Evolutionary conservation across 53 echinoderm and acorn worm genomes (phyloP), one percentile per base, ranked within the genome.

Genomic region (Paelopatides confundens): DNA sequence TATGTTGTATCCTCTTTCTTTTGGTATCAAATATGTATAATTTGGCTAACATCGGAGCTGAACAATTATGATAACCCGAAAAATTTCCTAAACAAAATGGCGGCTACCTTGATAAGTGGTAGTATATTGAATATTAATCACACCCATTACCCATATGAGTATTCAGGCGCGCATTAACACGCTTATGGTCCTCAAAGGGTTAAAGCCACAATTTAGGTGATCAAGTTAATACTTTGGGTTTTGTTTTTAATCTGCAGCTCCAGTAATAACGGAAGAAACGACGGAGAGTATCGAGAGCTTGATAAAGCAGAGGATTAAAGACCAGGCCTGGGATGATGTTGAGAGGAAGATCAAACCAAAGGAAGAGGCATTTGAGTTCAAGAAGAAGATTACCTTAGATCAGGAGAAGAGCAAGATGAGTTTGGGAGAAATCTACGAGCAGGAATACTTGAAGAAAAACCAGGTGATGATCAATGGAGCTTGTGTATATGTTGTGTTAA

Each of bases 331-430:
- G 96, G 99, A 99, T 64, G 99, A 99, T 62, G 99, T 99, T 50
- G 96, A 96, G 89, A 86, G 99, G 38, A 99, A 99, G 77, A 77
- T 91, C 77, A 94, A 94, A 31, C 95, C 91, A 5, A 82, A 89
- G 39, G 99, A 99, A 36, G 93, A 92, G 58, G 81, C 86, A 12
- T 91, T 90, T 71, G 99, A 99, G 54, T 99, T 92, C 93, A 99
- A 95, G 91, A 99, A 99, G 86, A 87, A 91, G 54, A 86, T 99
- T 46, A 98, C 95, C 23, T 62, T 99, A 13, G 93, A 99, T 64
- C 99, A 99, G 62, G 99, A 99, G 83, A 99, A 99, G 99, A 99
- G 99, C 62, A 99, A 99, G 77, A 82, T 88, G 63, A 99, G 99
- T 67, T 91, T 99, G 14, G 95, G 93, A 21, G 92, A 95, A 87